Evolutionary conservation across 2,888 invertebrate genomes (phyloP).

Genomic region (Calliopum simillimum): DNA sequence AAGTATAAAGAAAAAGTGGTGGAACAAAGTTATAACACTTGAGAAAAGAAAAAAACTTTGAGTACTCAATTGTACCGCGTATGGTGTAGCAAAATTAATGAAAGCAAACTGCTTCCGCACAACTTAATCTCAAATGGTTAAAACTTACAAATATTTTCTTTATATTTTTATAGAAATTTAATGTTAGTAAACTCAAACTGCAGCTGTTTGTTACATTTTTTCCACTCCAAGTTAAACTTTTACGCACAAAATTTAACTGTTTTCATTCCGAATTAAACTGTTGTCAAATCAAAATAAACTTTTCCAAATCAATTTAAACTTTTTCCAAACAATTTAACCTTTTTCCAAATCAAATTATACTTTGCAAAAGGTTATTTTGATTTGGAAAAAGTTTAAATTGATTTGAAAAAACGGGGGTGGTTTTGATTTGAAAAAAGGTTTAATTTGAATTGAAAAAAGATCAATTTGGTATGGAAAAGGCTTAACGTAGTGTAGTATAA

Average conservation of each 20-base stretch:
- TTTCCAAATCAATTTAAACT: slow-evolving; percentile 2
- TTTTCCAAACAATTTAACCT: too few relatives aligned
- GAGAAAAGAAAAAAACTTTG: slow-evolving; percentile 1
- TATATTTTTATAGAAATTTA: neutral
- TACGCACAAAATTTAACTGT: neutral
- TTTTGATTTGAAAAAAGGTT: too few relatives aligned
- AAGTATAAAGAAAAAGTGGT: slow-evolving; percentile 2
- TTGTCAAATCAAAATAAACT: neutral
- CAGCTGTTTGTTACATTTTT: neutral
- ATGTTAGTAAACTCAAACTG: neutral
- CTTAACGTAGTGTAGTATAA: neutral
- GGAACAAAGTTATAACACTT: slow-evolving; percentile 6
- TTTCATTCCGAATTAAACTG: neutral
- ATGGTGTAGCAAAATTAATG: slow-evolving; percentile 15
- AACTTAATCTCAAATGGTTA: neutral
- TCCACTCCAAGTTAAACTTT: neutral
- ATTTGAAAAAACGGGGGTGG: too few relatives aligned
- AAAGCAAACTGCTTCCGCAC: neutral
- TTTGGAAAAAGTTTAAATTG: too few relatives aligned
- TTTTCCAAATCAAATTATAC: too few relatives aligned
- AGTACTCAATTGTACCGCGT: slow-evolving; percentile 31
- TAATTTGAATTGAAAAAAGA: too few relatives aligned
- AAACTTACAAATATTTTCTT: neutral
- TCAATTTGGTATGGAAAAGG: too few relatives aligned
- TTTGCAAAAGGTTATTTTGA: too few relatives aligned